Conservation (phyloP, 2,888 invertebrate genomes). For the Belgica antarctica region DNA sequence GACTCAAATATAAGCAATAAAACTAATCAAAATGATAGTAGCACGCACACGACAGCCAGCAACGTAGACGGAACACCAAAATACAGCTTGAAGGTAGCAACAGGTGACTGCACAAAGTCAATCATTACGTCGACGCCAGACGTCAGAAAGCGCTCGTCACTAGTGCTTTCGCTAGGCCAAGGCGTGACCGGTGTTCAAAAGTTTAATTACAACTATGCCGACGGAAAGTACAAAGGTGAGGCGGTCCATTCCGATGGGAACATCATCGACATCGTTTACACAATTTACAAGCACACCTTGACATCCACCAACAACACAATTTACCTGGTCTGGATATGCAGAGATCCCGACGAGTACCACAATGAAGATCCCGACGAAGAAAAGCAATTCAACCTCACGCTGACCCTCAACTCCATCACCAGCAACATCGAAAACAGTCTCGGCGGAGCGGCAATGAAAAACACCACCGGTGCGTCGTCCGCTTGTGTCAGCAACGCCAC, state of each 20-base stretch:
- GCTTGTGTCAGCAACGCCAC: constrained; percentile 41
- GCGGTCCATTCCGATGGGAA: constrained; percentile 49
- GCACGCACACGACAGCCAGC: background rate
- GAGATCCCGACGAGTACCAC: constrained; percentile 50
- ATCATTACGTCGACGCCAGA: constrained; percentile 46
- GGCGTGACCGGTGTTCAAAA: background rate
- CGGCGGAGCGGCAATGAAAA: constrained; percentile 49
- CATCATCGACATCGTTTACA: constrained; percentile 53
- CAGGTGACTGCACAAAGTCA: background rate
- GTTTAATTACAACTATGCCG: constrained; percentile 45
- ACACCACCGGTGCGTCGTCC: constrained; percentile 48
- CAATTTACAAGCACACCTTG: constrained; percentile 58
- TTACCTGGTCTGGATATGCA: constrained; percentile 64
- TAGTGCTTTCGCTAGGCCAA: constrained; percentile 22
- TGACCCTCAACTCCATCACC: constrained; percentile 55
- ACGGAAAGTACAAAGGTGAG: constrained; percentile 49
- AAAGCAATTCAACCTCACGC: constrained; percentile 52
- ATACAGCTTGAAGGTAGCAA: background rate
- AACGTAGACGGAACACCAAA: background rate
- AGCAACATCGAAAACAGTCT: constrained; percentile 54
- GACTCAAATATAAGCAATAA: constrained; percentile 12
- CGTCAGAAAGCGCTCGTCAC: constrained; percentile 41
- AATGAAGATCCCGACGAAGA: constrained; percentile 46
- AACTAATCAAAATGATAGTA: background rate
- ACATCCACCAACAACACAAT: constrained; percentile 57